Evolutionary conservation across 1,140 invertebrate species (phyloP).

Genomic region (Ganaspis sp.): DNA sequence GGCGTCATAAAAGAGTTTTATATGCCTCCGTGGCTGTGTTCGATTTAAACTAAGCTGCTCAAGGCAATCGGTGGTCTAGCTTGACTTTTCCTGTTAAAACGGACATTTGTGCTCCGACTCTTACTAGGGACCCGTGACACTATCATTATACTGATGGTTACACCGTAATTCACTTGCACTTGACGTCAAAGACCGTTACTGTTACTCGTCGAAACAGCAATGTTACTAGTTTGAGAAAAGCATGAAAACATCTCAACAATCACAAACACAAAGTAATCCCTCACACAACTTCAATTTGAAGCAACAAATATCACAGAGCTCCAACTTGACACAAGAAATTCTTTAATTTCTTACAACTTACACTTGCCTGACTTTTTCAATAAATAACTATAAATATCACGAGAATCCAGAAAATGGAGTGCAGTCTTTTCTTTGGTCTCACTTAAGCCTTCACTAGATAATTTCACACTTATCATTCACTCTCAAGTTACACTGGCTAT

Average conservation of each 20-base stretch:
- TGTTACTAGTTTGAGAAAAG: not conserved
- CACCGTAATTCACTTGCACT: slow-evolving; percentile 17
- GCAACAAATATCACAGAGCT: not conserved
- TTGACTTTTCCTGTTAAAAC: slow-evolving; percentile 5
- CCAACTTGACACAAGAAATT: not conserved
- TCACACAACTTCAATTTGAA: not conserved
- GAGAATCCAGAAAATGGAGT: not conserved
- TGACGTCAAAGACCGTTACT: slow-evolving; percentile 14
- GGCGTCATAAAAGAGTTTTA: slow-evolving; percentile 30
- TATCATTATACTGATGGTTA: slow-evolving; percentile 25
- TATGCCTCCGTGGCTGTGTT: slow-evolving; percentile 26
- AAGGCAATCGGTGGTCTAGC: not conserved
- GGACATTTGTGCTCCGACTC: not conserved
- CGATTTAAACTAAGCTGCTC: slow-evolving; percentile 17
- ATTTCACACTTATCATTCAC: slow-evolving; percentile 18
- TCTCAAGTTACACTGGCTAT: not conserved
- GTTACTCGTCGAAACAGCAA: not conserved
- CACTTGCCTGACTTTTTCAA: not conserved
- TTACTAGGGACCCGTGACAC: slow-evolving; percentile 1
- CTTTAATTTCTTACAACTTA: not conserved
- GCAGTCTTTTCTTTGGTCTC: not conserved
- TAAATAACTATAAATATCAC: not conserved
- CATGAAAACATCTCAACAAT: not conserved
- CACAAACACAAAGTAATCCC: too few relatives aligned
- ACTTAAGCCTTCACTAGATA: slow-evolving; percentile 16